Percentiles rank a stretch among this genome's conserved stretches.
Evolutionary conservation across 2,113 vertebrate genomes (phyloP).

Genomic region (Zosterops borbonicus): DNA sequence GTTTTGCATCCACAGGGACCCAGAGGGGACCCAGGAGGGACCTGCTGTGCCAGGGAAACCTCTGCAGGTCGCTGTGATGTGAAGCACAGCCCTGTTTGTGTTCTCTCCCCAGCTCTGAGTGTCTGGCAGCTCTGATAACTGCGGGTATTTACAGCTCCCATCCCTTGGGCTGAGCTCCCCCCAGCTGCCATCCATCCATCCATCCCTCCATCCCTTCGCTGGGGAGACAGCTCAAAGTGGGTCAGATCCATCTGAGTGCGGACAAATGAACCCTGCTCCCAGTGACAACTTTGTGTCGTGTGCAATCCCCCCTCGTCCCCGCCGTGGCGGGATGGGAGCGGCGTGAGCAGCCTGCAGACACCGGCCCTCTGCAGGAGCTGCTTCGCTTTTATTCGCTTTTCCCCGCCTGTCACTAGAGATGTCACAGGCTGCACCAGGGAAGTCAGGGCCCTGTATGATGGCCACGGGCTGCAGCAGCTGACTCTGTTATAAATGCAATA

Average conservation of each 20-base stretch:
- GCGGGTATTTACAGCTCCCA: neutral
- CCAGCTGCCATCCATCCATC: neutral
- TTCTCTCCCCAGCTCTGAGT: neutral
- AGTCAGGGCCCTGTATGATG: neutral
- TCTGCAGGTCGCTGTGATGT: neutral
- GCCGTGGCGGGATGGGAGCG: neutral
- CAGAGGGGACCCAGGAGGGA: no score
- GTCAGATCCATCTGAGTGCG: neutral
- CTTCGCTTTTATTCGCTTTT: neutral
- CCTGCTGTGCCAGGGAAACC: neutral
- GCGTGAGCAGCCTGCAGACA: neutral
- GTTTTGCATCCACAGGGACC: fast-evolving
- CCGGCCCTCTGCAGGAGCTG: neutral
- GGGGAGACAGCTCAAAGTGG: neutral
- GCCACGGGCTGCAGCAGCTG: neutral
- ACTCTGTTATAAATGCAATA: no score
- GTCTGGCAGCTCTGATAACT: neutral
- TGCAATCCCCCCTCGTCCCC: neutral
- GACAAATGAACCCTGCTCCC: neutral
- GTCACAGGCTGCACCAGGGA: neutral
- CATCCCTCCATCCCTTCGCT: neutral
- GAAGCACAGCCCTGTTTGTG: neutral
- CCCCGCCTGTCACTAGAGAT: neutral
- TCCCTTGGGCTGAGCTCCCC: neutral
- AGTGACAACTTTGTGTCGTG: conserved; percentile 4